phyloP scores from a whole-genome alignment of 2,797 vertebrate species.

The Pachyuromys duprasi region DNA sequence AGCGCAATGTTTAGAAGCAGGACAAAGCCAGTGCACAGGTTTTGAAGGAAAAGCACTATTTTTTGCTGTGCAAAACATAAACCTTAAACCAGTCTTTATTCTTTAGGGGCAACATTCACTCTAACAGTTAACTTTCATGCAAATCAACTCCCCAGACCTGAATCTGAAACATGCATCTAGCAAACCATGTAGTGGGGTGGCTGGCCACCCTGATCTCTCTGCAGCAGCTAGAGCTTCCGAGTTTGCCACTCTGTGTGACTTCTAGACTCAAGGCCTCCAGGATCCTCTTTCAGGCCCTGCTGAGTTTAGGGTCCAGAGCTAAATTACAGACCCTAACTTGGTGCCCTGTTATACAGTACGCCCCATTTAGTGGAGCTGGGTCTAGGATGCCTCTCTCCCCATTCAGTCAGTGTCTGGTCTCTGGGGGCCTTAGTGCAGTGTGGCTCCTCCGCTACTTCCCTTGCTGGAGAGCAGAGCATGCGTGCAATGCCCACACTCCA shows the following conservation, averaged over 20 bases:
- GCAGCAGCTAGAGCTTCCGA: accelerated
- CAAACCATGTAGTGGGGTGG: accelerated
- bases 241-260: background rate
- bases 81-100: background rate
- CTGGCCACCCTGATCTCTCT: accelerated
- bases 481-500: too few species aligned
- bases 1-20: background rate
- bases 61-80: background rate
- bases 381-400: background rate
- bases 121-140: background rate
- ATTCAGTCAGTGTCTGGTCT: background rate
- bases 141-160: too few species aligned
- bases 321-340: accelerated
- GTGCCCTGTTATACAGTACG: too few species aligned
- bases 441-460: background rate
- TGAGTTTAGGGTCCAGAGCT: background rate
- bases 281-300: too few species aligned
- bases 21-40: background rate
- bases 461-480: background rate
- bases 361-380: background rate
- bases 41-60: background rate
- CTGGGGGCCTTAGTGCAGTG: background rate
- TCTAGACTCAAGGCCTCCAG: background rate
- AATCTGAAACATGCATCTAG: accelerated
- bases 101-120: background rate